Percentiles rank a stretch among this genome's conserved stretches.
These are phyloP conservation scores for Gymnorhina tibicen DNA, from an alignment of 2,113 vertebrate species.

Conservation along the genomic window DNA sequence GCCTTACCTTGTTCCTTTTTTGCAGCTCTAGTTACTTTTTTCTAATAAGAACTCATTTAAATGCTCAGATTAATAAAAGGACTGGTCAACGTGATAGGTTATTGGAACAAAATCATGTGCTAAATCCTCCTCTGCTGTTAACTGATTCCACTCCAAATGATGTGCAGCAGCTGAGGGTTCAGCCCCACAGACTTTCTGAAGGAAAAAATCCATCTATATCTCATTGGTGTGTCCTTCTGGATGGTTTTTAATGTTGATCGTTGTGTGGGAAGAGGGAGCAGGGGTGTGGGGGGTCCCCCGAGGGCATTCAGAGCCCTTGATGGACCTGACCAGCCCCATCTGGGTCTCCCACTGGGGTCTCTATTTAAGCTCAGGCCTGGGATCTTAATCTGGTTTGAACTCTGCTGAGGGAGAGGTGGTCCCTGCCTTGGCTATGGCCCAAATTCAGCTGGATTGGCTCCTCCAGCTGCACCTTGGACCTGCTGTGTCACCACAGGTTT, in stretches of 20 bases:
- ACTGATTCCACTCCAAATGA: not conserved
- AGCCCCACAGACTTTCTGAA: not conserved
- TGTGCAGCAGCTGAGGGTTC: not conserved
- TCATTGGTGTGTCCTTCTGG: not conserved
- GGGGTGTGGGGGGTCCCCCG: fast-evolving
- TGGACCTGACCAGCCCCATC: not conserved
- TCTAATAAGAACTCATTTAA: conserved; percentile 14
- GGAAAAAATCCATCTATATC: not conserved
- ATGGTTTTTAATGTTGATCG: not conserved
- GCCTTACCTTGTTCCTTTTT: conserved; percentile 45
- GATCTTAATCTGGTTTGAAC: fast-evolving
- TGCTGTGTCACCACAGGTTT: fast-evolving
- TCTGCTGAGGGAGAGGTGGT: not conserved
- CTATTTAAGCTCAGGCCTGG: not conserved
- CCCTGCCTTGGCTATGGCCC: fast-evolving
- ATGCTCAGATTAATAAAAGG: conserved; percentile 27
- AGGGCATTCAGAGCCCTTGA: not conserved
- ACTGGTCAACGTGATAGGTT: conserved; percentile 12
- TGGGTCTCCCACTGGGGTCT: not conserved
- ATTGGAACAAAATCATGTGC: not conserved
- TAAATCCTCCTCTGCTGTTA: not conserved
- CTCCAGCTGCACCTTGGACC: fast-evolving
- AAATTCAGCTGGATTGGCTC: fast-evolving
- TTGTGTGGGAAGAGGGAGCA: not conserved
- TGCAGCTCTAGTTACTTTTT: conserved; percentile 29